Conservation (phyloP, 2,888 invertebrate species). For the Callyntrura sp. region DNA sequence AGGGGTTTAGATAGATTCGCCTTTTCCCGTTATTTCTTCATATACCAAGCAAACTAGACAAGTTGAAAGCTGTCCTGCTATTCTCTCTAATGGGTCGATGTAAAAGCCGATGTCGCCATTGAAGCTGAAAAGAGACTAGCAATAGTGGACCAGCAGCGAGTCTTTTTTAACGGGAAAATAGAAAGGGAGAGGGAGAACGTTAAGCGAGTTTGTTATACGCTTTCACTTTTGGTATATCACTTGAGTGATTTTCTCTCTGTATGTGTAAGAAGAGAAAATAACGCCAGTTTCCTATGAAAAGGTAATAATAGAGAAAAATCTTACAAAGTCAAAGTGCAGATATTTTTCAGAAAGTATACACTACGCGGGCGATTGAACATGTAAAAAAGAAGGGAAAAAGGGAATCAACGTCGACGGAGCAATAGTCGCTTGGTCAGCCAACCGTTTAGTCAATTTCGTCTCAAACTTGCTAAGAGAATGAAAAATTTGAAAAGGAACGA, state of each 20-base stretch:
- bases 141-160: not conserved
- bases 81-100: slow-evolving; percentile 26
- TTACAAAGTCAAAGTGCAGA: slow-evolving; percentile 80
- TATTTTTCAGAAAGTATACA: slow-evolving; percentile 76
- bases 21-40: slow-evolving; percentile 30
- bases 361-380: slow-evolving; percentile 56
- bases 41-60: not conserved
- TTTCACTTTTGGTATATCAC: slow-evolving; percentile 1
- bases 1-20: not conserved
- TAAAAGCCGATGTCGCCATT: not conserved
- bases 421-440: slow-evolving; percentile 59
- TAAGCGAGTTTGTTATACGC: not conserved
- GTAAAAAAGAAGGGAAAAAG: slow-evolving; percentile 52
- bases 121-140: not conserved
- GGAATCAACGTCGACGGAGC: slow-evolving; percentile 50
- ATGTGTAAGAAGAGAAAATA: not conserved
- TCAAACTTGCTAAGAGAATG: not conserved
- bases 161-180: not conserved
- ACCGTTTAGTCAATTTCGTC: slow-evolving; percentile 24
- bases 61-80: slow-evolving; percentile 2
- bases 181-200: too few species aligned
- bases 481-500: not conserved
- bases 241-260: not conserved
- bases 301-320: slow-evolving; percentile 71
- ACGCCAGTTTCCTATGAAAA: not conserved